These are phyloP conservation scores for Glaucopsyche alexis DNA, from an alignment of 2,888 invertebrate genomes.

Conservation along the genomic window DNA sequence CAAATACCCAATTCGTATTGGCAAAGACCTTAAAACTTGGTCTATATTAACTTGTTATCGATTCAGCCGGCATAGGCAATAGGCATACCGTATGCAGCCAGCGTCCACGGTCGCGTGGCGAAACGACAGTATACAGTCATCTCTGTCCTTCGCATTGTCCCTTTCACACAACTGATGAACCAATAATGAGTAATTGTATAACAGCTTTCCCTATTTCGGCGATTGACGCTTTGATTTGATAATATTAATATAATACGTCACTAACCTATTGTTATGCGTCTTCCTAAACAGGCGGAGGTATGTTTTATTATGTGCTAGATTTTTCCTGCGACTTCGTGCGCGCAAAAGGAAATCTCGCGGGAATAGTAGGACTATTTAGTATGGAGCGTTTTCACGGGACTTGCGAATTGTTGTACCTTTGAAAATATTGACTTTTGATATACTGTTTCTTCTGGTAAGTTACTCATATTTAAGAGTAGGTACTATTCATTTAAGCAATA, in stretches of 20 bases:
- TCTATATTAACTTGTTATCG: too few species aligned
- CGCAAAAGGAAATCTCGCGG: too few species aligned
- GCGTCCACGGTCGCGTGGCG: constrained; percentile 57
- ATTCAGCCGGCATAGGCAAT: background rate
- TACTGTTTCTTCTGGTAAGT: too few species aligned
- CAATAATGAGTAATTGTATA: constrained; percentile 22
- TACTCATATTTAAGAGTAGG: too few species aligned
- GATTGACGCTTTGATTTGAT: background rate
- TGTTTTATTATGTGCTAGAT: background rate
- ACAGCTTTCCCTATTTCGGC: constrained; percentile 24
- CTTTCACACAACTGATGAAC: constrained; percentile 44
- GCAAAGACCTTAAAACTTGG: constrained; percentile 4
- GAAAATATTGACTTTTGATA: too few species aligned
- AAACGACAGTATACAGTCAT: constrained; percentile 49
- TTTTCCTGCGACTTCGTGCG: too few species aligned
- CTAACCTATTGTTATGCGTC: background rate
- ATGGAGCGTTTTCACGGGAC: too few species aligned
- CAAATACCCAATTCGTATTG: background rate
- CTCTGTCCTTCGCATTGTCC: constrained; percentile 44
- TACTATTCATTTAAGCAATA: too few species aligned
- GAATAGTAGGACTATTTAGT: too few species aligned
- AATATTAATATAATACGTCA: background rate
- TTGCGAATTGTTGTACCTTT: too few species aligned
- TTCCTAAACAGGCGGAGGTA: background rate
- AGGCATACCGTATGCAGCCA: background rate